Conservation (phyloP, 2,113 vertebrate genomes). For the zebrafish (Danio rerio) region GRCz12tu NC_133187.1:19079501-19080000, state of each 20-base stretch:
- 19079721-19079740: not conserved
- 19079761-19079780: not conserved
- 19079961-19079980: not conserved
- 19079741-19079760: not conserved
- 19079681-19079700: not conserved
- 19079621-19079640: not conserved
- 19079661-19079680: no score
- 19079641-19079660: not conserved
- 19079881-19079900: not conserved
- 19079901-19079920: not conserved
- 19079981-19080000: slow-evolving; percentile 21
- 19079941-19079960: slow-evolving; percentile 22
- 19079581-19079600: not conserved
- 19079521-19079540: no score
- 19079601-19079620: not conserved
- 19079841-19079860: no score
- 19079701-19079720: not conserved
- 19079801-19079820: no score
- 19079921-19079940: not conserved
- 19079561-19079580: no score
- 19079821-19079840: no score
- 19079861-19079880: not conserved
- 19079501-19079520: no score
- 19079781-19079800: not conserved
- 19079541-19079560: no score